Conservation (phyloP, 2,113 vertebrate genomes). For the Prionailurus bengalensis region DNA sequence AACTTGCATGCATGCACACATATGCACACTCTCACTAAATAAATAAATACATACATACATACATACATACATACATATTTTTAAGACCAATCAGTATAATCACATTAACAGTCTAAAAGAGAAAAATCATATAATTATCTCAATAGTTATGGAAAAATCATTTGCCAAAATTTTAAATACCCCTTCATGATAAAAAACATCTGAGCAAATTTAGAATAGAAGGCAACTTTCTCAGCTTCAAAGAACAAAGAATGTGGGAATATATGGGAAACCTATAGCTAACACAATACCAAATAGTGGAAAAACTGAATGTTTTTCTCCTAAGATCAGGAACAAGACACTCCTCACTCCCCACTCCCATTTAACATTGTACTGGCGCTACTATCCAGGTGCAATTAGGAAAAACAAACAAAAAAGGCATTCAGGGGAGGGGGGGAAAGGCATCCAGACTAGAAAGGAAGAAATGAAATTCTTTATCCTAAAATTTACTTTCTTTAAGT, state of each 20-base stretch:
- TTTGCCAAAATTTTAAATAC: conserved; percentile 32
- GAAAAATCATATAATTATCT: conserved; percentile 1
- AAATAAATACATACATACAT: no score
- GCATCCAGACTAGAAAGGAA: not conserved
- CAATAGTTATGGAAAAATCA: not conserved
- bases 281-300: not conserved
- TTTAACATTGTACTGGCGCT: not conserved
- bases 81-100: not conserved
- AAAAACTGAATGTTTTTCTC: not conserved
- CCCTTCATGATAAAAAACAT: not conserved
- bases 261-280: not conserved
- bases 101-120: not conserved
- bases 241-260: not conserved
- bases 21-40: no score
- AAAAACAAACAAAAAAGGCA: conserved; percentile 24
- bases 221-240: not conserved
- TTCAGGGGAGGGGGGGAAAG: not conserved
- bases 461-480: not conserved
- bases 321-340: not conserved
- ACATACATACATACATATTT: no score
- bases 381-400: not conserved
- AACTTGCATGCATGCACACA: no score
- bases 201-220: not conserved
- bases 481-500: conserved; percentile 21
- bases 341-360: not conserved